Percentiles rank a stretch among this genome's conserved stretches.
Evolutionary conservation across 64 coral and sea anemone genomes (phyloP).

Genomic region (Montipora cactus): DNA sequence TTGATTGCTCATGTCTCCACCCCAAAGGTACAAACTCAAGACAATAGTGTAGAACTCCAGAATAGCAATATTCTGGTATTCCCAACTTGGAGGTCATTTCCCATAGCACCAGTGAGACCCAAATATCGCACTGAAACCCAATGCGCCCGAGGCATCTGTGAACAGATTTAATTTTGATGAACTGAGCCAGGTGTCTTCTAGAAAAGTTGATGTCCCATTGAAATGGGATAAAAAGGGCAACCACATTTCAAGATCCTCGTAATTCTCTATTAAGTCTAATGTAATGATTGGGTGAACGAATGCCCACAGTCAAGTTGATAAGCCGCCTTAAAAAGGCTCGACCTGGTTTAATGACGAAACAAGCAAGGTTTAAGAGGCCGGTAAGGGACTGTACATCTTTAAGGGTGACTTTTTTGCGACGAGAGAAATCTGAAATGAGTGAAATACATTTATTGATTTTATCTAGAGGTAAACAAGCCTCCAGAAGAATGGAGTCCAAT

Average conservation of each 20-base stretch:
- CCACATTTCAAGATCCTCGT: slow-evolving; percentile 15
- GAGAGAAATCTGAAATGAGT: background rate
- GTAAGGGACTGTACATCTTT: background rate
- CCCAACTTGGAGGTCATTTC: background rate
- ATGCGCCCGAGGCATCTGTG: background rate
- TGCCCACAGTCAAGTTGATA: background rate
- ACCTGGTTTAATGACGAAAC: background rate
- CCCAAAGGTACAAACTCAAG: slow-evolving; percentile 28
- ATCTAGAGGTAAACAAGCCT: background rate
- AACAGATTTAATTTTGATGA: background rate
- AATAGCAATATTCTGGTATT: slow-evolving; percentile 17
- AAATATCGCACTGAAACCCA: background rate
- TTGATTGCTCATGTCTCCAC: background rate
- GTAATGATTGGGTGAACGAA: background rate
- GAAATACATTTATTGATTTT: background rate
- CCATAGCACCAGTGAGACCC: too few species aligned
- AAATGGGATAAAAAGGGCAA: background rate
- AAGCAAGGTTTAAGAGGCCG: background rate
- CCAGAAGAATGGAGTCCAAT: background rate
- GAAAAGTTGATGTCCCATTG: background rate
- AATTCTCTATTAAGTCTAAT: background rate
- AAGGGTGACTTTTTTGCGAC: background rate
- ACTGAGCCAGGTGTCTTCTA: background rate
- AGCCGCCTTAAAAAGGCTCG: background rate
- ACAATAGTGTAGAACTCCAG: background rate